phyloP scores from a whole-genome alignment of 2,113 vertebrate genomes.

The Anolis sagrei region DNA sequence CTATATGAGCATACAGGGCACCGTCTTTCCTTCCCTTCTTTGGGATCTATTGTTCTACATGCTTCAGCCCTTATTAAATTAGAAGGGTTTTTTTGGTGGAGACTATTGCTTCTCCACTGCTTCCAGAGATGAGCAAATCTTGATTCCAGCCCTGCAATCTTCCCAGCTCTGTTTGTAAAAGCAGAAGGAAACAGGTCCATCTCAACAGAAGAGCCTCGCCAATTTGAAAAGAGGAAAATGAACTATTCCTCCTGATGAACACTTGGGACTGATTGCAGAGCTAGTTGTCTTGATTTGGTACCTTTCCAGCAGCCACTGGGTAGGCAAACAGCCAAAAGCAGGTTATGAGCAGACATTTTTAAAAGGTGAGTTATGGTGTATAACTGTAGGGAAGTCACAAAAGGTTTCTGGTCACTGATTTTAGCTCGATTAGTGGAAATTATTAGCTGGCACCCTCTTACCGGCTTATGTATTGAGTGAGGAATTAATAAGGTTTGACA shows the following conservation, averaged over 20 bases:
- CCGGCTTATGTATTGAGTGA: too few species aligned
- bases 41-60: too few species aligned
- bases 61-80: slow-evolving; percentile 18
- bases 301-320: slow-evolving; percentile 9
- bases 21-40: too few species aligned
- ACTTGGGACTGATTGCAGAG: slow-evolving; percentile 12
- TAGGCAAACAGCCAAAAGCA: not conserved
- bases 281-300: slow-evolving; percentile 1
- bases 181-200: not conserved
- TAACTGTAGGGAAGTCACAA: rapidly evolving
- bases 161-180: slow-evolving; percentile 14
- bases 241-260: not conserved
- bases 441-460: too few species aligned
- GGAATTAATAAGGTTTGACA: too few species aligned
- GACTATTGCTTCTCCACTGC: not conserved
- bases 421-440: not conserved
- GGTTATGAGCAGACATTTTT: not conserved
- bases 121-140: slow-evolving; percentile 20
- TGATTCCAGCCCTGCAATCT: slow-evolving; percentile 27
- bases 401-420: not conserved
- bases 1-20: too few species aligned
- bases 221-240: slow-evolving; percentile 22
- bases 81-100: slow-evolving; percentile 24
- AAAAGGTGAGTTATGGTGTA: not conserved
- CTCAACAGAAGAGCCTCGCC: not conserved